Evolutionary conservation across 2,797 vertebrate species (phyloP).

Genomic region (Anniella stebbinsi): DNA sequence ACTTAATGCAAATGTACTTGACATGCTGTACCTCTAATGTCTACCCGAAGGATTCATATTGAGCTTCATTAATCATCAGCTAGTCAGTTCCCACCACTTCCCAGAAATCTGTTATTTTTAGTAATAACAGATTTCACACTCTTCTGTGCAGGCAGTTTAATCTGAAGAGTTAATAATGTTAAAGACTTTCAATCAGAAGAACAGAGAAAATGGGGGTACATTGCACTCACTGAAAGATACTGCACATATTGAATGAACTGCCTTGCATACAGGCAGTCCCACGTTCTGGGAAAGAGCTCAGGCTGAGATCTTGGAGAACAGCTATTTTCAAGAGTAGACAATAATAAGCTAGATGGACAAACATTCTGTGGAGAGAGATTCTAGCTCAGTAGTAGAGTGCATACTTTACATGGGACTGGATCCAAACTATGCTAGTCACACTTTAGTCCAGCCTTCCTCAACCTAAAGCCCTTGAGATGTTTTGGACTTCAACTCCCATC

Average conservation of each 20-base stretch:
- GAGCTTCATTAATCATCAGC: constrained; percentile 22
- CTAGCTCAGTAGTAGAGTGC: too few relatives aligned
- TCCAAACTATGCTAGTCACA: background rate
- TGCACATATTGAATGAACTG: background rate
- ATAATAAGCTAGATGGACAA: background rate
- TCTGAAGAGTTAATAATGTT: background rate
- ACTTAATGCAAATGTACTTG: background rate
- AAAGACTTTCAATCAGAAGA: background rate
- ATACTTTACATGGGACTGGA: too few relatives aligned
- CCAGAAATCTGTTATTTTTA: background rate
- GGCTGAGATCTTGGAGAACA: background rate
- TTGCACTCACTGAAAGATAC: background rate
- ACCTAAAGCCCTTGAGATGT: too few relatives aligned
- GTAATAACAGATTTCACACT: constrained; percentile 6
- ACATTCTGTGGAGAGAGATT: too few relatives aligned
- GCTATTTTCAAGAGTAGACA: background rate
- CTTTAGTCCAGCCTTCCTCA: too few relatives aligned
- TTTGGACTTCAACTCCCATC: too few relatives aligned
- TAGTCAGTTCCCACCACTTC: background rate
- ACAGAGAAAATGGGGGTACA: background rate
- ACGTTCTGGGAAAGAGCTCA: background rate
- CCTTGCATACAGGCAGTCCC: background rate
- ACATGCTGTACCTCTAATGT: background rate
- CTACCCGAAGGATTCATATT: background rate
- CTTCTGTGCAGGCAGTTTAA: background rate